Evolutionary conservation across 2,113 vertebrate genomes (phyloP).

Genomic region (Athene noctua): DNA sequence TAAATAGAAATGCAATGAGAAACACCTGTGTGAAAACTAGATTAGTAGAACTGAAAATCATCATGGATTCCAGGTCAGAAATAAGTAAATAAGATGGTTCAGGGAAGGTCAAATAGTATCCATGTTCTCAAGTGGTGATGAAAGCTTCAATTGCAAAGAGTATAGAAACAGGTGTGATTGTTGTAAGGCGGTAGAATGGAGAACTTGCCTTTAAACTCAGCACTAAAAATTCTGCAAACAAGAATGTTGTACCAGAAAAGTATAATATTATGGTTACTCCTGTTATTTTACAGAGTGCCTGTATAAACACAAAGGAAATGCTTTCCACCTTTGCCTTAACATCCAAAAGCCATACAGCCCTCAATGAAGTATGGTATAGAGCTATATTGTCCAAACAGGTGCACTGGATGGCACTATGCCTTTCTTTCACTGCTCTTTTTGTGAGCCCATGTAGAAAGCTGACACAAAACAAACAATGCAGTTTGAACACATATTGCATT

Average conservation of each 20-base stretch:
- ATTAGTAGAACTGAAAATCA: conserved; percentile 58
- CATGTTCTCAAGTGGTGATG: conserved; percentile 65
- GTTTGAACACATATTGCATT: background rate
- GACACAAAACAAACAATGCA: background rate
- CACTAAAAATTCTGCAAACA: background rate
- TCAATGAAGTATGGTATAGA: background rate
- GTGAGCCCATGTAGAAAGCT: background rate
- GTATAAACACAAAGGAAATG: background rate
- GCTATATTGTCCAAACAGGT: background rate
- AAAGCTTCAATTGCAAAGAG: conserved; percentile 65
- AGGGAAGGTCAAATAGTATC: conserved; percentile 46
- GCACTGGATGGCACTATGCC: background rate
- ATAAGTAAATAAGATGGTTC: conserved; percentile 60
- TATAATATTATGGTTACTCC: background rate
- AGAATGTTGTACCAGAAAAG: background rate
- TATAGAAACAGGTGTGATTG: conserved; percentile 30
- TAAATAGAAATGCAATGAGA: conserved; percentile 82
- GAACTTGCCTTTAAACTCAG: background rate
- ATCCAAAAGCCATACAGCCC: background rate
- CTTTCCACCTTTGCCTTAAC: background rate
- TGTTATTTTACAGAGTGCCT: background rate
- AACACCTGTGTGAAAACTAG: conserved; percentile 82
- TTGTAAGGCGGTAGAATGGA: background rate
- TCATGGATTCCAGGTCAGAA: conserved; percentile 61
- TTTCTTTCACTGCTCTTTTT: background rate